Conservation (phyloP, 2,888 invertebrate genomes). For the Limenitis camilla region DNA sequence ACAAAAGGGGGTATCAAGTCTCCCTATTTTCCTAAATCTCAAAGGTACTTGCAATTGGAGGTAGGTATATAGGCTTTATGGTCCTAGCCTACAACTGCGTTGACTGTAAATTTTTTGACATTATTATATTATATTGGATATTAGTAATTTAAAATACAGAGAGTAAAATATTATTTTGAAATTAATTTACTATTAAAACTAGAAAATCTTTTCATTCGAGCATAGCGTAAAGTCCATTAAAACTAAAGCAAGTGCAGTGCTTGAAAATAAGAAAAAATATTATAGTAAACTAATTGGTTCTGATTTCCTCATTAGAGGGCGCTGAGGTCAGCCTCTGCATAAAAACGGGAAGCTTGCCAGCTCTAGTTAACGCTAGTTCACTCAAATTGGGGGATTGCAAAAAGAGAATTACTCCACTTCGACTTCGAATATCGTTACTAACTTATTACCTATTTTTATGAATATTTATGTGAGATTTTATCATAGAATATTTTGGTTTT, state of each 20-base stretch:
- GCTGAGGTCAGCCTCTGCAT: constrained; percentile 17
- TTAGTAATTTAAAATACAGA: too few species aligned
- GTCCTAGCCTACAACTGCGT: too few species aligned
- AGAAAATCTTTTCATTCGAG: neutral
- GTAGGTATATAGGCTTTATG: too few species aligned
- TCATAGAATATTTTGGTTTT: too few species aligned
- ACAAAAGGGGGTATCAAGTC: too few species aligned
- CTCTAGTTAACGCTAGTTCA: constrained; percentile 18
- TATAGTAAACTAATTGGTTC: constrained; percentile 20
- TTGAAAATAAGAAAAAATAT: constrained; percentile 8
- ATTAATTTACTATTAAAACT: too few species aligned
- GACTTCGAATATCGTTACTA: constrained; percentile 2
- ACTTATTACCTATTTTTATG: neutral
- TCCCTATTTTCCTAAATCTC: too few species aligned
- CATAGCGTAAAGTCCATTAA: neutral
- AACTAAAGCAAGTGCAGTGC: neutral
- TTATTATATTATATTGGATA: too few species aligned
- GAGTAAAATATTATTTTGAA: too few species aligned
- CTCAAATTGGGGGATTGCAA: constrained; percentile 19
- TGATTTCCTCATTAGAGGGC: constrained; percentile 18
- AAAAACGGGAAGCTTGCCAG: constrained; percentile 22
- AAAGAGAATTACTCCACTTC: constrained; percentile 10
- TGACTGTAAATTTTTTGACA: too few species aligned
- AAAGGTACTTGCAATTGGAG: too few species aligned
- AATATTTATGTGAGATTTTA: too few species aligned